phyloP scores from a whole-genome alignment of 2,113 vertebrate species.

The Prunella fulvescens region DNA sequence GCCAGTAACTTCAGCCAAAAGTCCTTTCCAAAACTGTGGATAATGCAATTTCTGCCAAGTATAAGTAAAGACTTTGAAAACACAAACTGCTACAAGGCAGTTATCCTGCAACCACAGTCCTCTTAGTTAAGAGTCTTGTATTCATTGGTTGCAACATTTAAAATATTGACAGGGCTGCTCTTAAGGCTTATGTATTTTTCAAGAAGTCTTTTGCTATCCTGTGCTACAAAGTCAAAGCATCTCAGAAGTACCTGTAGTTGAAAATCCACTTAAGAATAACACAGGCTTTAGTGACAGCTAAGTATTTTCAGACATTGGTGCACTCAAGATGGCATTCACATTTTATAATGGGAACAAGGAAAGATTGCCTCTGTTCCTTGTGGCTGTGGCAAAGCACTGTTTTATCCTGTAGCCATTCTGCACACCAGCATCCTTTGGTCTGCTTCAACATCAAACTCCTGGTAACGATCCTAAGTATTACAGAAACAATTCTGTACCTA shows the following conservation, averaged over 20 bases:
- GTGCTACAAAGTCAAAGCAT: neutral
- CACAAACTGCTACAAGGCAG: neutral
- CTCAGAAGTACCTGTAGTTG: neutral
- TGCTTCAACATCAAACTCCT: neutral
- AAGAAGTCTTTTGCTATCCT: neutral
- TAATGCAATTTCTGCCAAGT: conserved; percentile 26
- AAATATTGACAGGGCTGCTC: neutral
- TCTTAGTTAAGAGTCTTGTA: neutral
- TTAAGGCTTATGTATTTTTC: neutral
- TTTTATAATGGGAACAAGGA: neutral
- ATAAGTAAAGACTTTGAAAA: conserved; percentile 35
- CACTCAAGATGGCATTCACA: neutral
- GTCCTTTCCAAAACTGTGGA: conserved; percentile 15
- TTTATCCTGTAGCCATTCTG: neutral
- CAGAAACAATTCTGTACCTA: neutral
- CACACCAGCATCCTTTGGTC: neutral
- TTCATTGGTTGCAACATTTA: neutral
- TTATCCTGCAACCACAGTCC: neutral
- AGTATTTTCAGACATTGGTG: neutral
- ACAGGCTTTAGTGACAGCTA: neutral
- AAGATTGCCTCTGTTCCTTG: neutral
- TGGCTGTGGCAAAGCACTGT: neutral
- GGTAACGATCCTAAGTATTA: neutral
- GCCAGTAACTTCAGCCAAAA: conserved; percentile 44
- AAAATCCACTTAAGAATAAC: neutral